Evolutionary conservation across 2,113 vertebrate genomes (phyloP).

Genomic region (human): DNA sequence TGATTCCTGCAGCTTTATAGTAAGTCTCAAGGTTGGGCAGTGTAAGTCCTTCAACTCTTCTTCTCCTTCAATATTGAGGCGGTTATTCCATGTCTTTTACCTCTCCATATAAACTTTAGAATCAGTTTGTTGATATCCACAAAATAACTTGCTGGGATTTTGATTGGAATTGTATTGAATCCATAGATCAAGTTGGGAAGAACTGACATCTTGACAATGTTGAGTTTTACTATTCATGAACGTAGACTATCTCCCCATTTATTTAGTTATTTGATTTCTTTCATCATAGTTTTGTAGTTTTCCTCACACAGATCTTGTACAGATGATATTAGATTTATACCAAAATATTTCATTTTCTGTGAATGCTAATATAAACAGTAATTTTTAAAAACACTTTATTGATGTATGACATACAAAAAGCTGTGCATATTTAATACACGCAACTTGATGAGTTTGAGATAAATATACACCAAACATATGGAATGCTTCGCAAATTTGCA

Average conservation of each 20-base stretch:
- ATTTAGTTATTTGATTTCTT: slow-evolving; percentile 10
- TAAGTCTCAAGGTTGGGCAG: background rate
- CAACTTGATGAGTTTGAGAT: background rate
- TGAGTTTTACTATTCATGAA: background rate
- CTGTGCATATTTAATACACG: background rate
- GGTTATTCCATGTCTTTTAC: background rate
- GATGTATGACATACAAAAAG: background rate
- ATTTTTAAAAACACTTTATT: background rate
- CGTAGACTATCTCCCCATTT: background rate
- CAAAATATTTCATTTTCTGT: background rate
- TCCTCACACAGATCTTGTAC: background rate
- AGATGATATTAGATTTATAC: background rate
- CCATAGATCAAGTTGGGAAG: background rate
- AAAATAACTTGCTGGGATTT: slow-evolving; percentile 29
- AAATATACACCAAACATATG: background rate
- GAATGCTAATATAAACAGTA: background rate
- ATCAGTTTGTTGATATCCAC: background rate
- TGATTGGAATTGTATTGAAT: background rate
- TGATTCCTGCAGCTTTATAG: background rate
- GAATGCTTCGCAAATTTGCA: background rate
- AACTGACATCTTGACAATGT: slow-evolving; percentile 16
- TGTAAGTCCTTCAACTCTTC: background rate
- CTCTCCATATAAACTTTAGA: slow-evolving; percentile 15
- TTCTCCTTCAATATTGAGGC: background rate
- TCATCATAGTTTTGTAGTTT: slow-evolving; percentile 22